These are phyloP conservation scores for Microcebus murinus DNA, from an alignment of 2,113 vertebrate species.

Conservation along the genomic window DNA sequence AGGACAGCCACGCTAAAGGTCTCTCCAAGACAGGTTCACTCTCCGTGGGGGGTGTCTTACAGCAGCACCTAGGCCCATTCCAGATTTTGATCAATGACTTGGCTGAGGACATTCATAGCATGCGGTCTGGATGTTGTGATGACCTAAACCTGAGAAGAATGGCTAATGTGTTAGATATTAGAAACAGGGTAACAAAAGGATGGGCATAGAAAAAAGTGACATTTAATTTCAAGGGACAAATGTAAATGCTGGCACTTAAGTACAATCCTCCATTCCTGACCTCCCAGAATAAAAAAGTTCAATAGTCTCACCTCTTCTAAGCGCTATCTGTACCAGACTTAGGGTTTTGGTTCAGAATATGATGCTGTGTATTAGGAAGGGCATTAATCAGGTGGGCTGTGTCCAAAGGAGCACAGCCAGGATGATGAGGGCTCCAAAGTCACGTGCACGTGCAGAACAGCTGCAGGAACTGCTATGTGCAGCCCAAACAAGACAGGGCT, in stretches of 20 bases:
- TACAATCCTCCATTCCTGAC: background rate
- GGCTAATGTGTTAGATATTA: background rate
- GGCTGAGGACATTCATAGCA: background rate
- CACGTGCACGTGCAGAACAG: background rate
- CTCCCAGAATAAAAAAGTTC: background rate
- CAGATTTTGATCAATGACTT: background rate
- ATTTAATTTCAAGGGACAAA: constrained; percentile 40
- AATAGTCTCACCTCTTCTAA: background rate
- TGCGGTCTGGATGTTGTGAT: background rate
- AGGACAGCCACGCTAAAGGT: background rate
- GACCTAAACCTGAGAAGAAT: background rate
- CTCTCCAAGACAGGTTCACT: background rate
- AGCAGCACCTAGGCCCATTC: background rate
- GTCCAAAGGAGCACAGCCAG: background rate
- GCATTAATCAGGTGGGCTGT: background rate
- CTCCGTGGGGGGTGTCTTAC: background rate
- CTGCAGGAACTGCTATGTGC: background rate
- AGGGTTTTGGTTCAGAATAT: background rate
- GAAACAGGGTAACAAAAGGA: background rate
- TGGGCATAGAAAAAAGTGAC: background rate
- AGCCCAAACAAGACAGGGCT: background rate
- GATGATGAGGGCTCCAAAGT: background rate
- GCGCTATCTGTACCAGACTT: background rate
- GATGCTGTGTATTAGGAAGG: background rate
- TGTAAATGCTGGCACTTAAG: background rate